A percentile compares a stretch with the other conserved stretches of the same genome.
Conservation (phyloP, 2,797 vertebrate species). For the Tinamus major region DNA sequence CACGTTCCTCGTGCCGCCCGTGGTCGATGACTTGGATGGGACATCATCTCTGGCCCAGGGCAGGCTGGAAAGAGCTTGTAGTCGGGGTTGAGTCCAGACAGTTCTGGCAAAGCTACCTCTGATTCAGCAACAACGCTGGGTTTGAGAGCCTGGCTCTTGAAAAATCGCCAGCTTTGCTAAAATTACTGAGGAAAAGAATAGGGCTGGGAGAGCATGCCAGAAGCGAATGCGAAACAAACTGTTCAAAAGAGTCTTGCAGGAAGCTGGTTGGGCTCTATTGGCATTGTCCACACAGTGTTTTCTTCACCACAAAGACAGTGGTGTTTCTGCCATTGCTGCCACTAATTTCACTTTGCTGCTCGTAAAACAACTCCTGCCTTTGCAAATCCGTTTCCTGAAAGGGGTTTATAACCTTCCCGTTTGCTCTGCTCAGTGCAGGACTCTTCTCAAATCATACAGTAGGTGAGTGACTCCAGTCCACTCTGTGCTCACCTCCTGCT, state of each 20-base stretch:
- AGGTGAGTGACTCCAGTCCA: background rate
- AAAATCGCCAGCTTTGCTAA: background rate
- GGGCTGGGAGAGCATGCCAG: background rate
- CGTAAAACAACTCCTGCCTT: background rate
- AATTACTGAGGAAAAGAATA: background rate
- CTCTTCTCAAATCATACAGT: accelerated
- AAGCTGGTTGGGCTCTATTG: background rate
- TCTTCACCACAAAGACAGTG: slow-evolving; percentile 25
- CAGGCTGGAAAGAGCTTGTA: background rate
- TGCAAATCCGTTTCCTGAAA: background rate
- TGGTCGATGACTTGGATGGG: background rate
- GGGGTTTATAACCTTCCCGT: background rate
- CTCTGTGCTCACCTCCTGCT: background rate
- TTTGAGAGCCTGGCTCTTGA: background rate
- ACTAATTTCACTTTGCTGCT: background rate
- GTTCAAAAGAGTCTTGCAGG: background rate
- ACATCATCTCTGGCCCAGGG: background rate
- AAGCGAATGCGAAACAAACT: background rate
- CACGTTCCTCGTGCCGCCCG: background rate
- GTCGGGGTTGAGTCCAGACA: background rate
- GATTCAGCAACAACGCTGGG: background rate
- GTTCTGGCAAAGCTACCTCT: slow-evolving; percentile 13
- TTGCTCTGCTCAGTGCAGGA: background rate
- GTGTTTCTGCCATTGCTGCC: background rate
- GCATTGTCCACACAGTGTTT: background rate